Percentiles rank a stretch among this genome's conserved stretches.
Evolutionary conservation across 2,888 invertebrate species (phyloP).

Genomic region (Latrodectus elegans): DNA sequence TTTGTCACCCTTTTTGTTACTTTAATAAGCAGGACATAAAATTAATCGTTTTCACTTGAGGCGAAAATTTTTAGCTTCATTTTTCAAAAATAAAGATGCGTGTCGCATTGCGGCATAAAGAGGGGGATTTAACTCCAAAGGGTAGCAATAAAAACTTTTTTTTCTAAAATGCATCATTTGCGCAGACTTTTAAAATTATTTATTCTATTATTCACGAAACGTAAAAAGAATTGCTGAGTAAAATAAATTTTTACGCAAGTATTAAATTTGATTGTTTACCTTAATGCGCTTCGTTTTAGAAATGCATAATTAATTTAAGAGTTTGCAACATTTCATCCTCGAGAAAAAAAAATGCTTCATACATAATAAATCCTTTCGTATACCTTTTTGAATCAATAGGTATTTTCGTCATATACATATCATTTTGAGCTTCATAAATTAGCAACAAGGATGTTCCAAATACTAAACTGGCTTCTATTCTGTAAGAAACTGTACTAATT

Average conservation of each 20-base stretch:
- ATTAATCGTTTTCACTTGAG: conserved; percentile 47
- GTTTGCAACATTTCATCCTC: not conserved
- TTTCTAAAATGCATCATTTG: conserved; percentile 15
- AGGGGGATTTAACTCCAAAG: conserved; percentile 21
- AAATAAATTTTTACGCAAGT: not conserved
- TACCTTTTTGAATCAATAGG: no score
- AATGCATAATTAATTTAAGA: not conserved
- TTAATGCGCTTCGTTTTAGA: not conserved
- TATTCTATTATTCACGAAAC: conserved; percentile 5
- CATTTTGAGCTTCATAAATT: no score
- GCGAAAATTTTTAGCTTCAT: conserved; percentile 55
- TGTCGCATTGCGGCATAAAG: conserved; percentile 59
- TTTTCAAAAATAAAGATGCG: conserved; percentile 58
- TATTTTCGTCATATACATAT: no score
- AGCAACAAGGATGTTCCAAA: no score
- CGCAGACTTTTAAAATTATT: conserved; percentile 14
- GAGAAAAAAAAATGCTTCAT: no score
- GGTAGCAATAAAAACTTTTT: conserved; percentile 25
- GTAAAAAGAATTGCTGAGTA: not conserved
- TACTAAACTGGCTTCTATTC: no score
- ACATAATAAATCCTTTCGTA: no score
- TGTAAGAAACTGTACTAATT: no score
- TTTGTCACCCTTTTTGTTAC: conserved; percentile 43
- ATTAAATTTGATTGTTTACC: not conserved
- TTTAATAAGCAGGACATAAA: conserved; percentile 52